A percentile compares a stretch with the other conserved stretches of the same genome.
Conservation (phyloP, 2,797 vertebrate species). For the Jordanella pulchra region DNA sequence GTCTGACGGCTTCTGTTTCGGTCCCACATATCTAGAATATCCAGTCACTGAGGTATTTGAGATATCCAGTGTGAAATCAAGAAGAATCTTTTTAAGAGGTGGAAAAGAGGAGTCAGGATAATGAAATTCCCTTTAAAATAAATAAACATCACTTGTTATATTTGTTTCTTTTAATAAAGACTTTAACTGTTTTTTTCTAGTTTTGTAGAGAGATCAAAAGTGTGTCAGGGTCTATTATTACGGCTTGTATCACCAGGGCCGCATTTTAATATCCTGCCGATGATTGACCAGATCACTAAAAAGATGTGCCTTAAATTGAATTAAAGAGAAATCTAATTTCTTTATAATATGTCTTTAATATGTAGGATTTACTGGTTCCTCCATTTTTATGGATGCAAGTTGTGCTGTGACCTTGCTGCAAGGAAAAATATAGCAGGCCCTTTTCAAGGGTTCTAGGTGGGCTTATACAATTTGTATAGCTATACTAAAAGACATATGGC, state of each 20-base stretch:
- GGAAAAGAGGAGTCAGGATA: constrained; percentile 3
- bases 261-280: neutral
- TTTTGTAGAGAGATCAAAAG: neutral
- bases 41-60: constrained; percentile 25
- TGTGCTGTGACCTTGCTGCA: neutral
- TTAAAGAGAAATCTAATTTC: neutral
- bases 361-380: neutral
- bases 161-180: neutral
- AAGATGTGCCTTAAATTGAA: neutral
- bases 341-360: too few relatives aligned
- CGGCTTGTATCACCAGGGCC: neutral
- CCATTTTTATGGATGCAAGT: neutral
- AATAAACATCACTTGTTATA: neutral
- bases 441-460: neutral
- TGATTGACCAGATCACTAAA: neutral
- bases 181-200: neutral
- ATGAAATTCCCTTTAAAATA: neutral
- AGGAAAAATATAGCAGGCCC: neutral
- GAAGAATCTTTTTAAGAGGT: constrained; percentile 46
- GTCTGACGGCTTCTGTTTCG: constrained; percentile 50
- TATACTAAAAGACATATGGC: neutral
- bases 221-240: neutral
- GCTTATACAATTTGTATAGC: neutral
- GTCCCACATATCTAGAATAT: constrained; percentile 44
- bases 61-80: constrained; percentile 55